Evolutionary conservation across 2,888 invertebrate genomes (phyloP).

Genomic region (Carpatolechia fugitivella): DNA sequence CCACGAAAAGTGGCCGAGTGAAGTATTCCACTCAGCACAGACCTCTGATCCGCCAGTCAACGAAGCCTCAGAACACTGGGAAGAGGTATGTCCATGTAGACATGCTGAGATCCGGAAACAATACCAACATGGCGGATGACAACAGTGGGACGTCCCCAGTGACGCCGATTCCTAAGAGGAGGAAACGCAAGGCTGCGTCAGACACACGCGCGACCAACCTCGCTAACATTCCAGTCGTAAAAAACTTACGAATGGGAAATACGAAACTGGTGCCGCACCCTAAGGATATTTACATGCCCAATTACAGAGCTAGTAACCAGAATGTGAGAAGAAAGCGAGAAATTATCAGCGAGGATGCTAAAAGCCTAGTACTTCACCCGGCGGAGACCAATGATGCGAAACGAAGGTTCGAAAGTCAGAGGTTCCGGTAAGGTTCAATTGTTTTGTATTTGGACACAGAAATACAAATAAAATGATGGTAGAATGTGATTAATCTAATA

Average conservation of each 20-base stretch:
- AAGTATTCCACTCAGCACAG: constrained; percentile 43
- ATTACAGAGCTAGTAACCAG: not conserved
- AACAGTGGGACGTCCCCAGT: not conserved
- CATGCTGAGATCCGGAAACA: not conserved
- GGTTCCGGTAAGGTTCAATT: not conserved
- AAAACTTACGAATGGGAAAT: too few relatives aligned
- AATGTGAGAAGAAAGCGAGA: not conserved
- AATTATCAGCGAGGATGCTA: too few relatives aligned
- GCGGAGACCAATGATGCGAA: too few relatives aligned
- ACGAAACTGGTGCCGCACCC: not conserved
- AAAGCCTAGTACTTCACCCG: too few relatives aligned
- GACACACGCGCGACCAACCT: too few relatives aligned
- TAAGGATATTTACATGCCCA: not conserved
- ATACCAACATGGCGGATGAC: not conserved
- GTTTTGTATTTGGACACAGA: not conserved
- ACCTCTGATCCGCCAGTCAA: constrained; percentile 38
- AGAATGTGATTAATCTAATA: too few relatives aligned
- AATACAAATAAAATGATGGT: not conserved
- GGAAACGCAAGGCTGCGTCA: too few relatives aligned
- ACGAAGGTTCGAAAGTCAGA: not conserved
- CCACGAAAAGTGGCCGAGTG: constrained; percentile 42
- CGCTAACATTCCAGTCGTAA: too few relatives aligned
- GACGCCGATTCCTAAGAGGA: not conserved
- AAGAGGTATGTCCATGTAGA: not conserved
- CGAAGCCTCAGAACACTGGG: constrained; percentile 26